Evolutionary conservation across 1,140 invertebrate species (phyloP), one percentile per base, ranked within the genome.

Genomic region (Eueides isabella): DNA sequence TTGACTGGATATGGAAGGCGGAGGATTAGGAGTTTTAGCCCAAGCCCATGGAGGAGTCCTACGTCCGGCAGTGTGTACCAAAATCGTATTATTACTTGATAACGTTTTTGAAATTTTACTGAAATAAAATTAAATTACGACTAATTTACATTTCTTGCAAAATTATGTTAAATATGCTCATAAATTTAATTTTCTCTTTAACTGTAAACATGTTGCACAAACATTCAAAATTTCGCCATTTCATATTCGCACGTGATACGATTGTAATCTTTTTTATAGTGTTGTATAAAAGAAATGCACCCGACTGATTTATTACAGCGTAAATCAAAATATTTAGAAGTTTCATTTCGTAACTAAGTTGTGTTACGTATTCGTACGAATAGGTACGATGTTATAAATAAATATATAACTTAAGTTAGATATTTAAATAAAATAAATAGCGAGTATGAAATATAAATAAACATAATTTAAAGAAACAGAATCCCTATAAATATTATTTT

Each of bases 201-300:
- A 55, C 19, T 55, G 23, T 55, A 55, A 55, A 55, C 48, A 55
- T 23, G 19, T 55, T 55, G 26, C 48, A 55, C 48, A 55, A 55
- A 55, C 23, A 23, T 26, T n/a, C n/a, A 23, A 26, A 4, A 23
- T 55, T 55, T 55, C 19, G 48, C 9, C 44, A 55, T 11, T 55
- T 26, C 6, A 26, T 23, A 23, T 55, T 55, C 9, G 48, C 19
- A 55, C 19, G 9, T 4, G 19, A 55, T 23, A 55, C 12, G 48
- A 55, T 55, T 55, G 1, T 26, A 55, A 55, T 55, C 48, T 12
- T 55, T 55, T 26, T 26, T 23, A 55, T 55, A 12, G 6, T 23
- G 19, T 19, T 26, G 6, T 55, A 7, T 44, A n/a, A 5, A 55
- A 55, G 7, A 9, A 26, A 55, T 55, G 19, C 19, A 23, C 2